These are phyloP conservation scores for Grallaria varia DNA, from an alignment of 2,113 vertebrate genomes.

Conservation along the genomic window DNA sequence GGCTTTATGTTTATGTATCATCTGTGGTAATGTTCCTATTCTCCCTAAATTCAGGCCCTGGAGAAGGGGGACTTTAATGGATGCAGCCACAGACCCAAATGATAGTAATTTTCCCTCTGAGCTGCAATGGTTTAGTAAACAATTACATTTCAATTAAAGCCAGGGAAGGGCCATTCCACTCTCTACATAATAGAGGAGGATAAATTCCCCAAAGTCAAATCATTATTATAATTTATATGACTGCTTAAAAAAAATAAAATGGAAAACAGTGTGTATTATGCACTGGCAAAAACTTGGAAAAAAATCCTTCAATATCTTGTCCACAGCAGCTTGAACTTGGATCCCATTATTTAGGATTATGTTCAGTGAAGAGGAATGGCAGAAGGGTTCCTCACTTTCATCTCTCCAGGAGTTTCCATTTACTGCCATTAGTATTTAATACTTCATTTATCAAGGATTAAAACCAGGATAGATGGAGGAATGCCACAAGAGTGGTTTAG, in stretches of 20 bases:
- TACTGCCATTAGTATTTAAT: slow-evolving; percentile 48
- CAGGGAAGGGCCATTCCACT: neutral
- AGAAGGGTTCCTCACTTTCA: slow-evolving; percentile 26
- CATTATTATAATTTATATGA: slow-evolving; percentile 10
- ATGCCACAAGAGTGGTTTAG: neutral
- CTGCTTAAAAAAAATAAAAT: neutral
- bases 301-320: neutral
- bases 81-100: slow-evolving; percentile 44
- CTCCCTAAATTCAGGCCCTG: neutral
- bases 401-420: slow-evolving; percentile 40
- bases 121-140: slow-evolving; percentile 59
- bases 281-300: neutral
- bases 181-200: neutral
- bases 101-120: slow-evolving; percentile 52
- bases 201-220: neutral
- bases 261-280: neutral
- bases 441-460: slow-evolving; percentile 55
- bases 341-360: slow-evolving; percentile 27
- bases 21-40: slow-evolving; percentile 3
- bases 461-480: slow-evolving; percentile 18
- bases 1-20: slow-evolving; percentile 55
- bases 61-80: slow-evolving; percentile 7
- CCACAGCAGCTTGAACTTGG: slow-evolving; percentile 1
- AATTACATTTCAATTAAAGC: slow-evolving; percentile 66
- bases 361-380: slow-evolving; percentile 26